phyloP scores from a whole-genome alignment of 2,888 invertebrate species.

The Folsomia candida region DNA sequence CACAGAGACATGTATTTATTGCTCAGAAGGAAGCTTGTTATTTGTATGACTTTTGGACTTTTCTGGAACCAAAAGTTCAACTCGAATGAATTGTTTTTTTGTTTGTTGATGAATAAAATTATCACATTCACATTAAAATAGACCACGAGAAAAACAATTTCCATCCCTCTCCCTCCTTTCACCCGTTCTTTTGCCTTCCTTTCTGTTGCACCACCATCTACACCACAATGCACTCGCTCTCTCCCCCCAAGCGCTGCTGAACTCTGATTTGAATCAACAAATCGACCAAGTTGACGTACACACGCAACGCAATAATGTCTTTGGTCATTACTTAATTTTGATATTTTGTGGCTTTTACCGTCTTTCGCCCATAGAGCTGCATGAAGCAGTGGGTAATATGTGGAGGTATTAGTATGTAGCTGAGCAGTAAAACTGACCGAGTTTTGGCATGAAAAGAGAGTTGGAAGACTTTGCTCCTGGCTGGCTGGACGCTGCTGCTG shows the following conservation, averaged over 20 bases:
- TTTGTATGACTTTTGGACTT: too few relatives aligned
- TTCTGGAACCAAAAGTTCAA: too few relatives aligned
- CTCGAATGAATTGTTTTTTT: too few relatives aligned
- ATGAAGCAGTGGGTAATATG: too few relatives aligned
- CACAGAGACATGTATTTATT: too few relatives aligned
- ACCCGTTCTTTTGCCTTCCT: neutral
- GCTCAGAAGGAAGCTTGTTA: too few relatives aligned
- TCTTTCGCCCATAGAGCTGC: neutral
- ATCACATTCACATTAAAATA: neutral
- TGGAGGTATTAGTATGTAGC: too few relatives aligned
- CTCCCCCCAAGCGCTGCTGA: neutral
- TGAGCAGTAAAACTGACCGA: neutral
- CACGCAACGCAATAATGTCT: neutral
- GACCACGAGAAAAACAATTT: neutral
- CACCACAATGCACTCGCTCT: neutral
- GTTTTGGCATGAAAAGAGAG: neutral
- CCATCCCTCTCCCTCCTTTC: neutral
- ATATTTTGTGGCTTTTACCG: neutral
- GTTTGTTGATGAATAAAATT: neutral
- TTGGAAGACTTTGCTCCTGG: too few relatives aligned
- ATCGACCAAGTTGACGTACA: neutral
- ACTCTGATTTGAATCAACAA: constrained; percentile 5
- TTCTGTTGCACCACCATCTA: neutral
- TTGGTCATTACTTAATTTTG: constrained; percentile 2
- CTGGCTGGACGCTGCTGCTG: too few relatives aligned